Evolutionary conservation across 2,888 invertebrate genomes (phyloP), one percentile per base, ranked within the genome.

Genomic region (Netelia melanura): DNA sequence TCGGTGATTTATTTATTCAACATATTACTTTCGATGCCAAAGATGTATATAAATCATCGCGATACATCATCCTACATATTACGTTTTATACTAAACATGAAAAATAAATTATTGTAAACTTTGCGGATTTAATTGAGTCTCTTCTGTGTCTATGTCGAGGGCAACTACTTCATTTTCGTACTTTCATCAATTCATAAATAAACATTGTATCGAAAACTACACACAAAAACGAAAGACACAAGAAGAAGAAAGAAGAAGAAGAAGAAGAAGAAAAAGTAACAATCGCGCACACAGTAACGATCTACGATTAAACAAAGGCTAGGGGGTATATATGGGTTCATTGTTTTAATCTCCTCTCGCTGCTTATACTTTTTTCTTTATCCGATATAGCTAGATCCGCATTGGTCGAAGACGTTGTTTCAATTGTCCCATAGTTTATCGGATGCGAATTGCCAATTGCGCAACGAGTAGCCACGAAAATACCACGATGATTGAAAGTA

Each of bases 361-460:
- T 79, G 56, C 52, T 43, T 71, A 65, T 78, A 68, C 68, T 68
- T 68, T 75, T 74, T 75, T 82, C 79, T 62, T 76, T 85, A 44
- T 38, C 56, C 80, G 43, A 80, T 43, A 30, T 80, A 80, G 80
- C 25, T 80, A 74, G 30, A 38, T 64, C 71, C 67, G 67, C 67
- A 76, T 82, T 82, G 76, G 21, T 71, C 64, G 38, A 82, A 76
- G 56, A 38, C 56, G 81, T 82, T 82, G 71, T 77, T 82, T 82
- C 75, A 84, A 85, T 82, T 82, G 61, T 85, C 82, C 82, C 71
- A 85, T 85, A 85, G 85, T 85, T 82, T 85, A 85, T 85, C 62
- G 54, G 74, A 68, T 38, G 38, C 48, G 67, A 70, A 70, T 54
- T 14, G 14, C 75, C 81, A 56, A 79, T 76, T 44, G 61, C 71